Conservation (phyloP, 2,113 vertebrate genomes). For the Amazona vittata region DNA sequence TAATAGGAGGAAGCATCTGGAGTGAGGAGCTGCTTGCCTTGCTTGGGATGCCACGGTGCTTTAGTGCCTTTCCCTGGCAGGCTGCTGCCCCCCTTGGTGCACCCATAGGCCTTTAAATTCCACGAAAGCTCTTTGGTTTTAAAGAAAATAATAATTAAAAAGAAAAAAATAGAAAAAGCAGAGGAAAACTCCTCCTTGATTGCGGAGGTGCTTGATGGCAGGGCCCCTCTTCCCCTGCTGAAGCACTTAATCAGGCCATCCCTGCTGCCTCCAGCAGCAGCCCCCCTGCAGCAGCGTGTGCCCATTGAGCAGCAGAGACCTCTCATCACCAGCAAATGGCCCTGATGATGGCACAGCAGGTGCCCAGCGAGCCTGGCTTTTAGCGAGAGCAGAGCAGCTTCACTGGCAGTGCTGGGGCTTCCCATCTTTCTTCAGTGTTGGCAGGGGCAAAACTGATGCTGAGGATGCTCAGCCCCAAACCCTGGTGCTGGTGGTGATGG, state of each 20-base stretch:
- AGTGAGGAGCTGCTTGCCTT: rapidly evolving
- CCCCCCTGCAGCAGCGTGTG: background rate
- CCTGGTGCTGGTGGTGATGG: rapidly evolving
- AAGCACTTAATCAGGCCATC: conserved; percentile 36
- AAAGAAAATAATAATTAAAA: background rate
- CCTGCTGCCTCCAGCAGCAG: background rate
- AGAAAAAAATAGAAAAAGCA: background rate
- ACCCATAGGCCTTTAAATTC: background rate
- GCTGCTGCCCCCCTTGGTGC: rapidly evolving
- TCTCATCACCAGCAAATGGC: conserved; percentile 40
- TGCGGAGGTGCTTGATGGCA: background rate
- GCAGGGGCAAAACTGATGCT: background rate
- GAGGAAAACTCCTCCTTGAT: conserved; percentile 24
- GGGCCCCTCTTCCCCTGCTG: background rate
- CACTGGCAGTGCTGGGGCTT: background rate
- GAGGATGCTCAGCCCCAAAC: background rate
- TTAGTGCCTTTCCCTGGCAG: background rate
- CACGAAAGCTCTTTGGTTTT: background rate
- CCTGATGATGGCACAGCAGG: conserved; percentile 15
- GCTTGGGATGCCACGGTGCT: background rate
- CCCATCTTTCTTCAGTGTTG: rapidly evolving
- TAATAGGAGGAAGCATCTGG: background rate
- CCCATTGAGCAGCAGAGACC: background rate
- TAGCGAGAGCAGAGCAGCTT: background rate
- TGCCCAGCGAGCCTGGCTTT: background rate